Evolutionary conservation across 2,797 vertebrate genomes (phyloP), one percentile per base, ranked within the genome.

Genomic region (Lepidocolaptes lacrymiger): DNA sequence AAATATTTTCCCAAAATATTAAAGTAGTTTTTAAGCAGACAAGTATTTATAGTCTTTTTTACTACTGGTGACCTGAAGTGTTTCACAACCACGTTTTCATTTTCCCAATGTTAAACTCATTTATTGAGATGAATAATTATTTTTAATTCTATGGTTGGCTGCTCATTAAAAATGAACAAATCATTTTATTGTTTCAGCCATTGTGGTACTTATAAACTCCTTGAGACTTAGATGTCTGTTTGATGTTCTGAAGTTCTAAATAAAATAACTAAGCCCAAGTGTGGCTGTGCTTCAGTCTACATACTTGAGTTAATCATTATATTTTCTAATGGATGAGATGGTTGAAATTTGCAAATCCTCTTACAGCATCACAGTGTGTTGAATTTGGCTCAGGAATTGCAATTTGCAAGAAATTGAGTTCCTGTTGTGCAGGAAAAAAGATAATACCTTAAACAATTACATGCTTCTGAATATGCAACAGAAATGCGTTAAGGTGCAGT

Each of bases 301-400:
- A 43, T 56, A n/a, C 51, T 74, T 22, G 37, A 78, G 73, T 41
- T 48, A 66, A 66, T 89, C 36, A 36, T 80, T 72, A 46, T 46
- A 59, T 75, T 94, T 95, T 84, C 52, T 78, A 73, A 59, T 84
- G 52, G 52, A 77, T 43, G 67, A 87, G 78, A 71, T 54, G 12
- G 58, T 86, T 90, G 73, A 88, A 96, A 90, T 46, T 69, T 94
- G 69, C 46, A 90, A 85, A 94, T 90, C 66, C 58, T 93, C 36
- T 91, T 88, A 86, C 7, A 88, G 52, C 74, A 84, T 88, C 76
- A 34, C 69, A 55, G 73, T 2, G 0, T 72, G 76, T 88, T 86
- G 82, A 58, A 85, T 83, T 93, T 85, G 58, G 62, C 88, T 88
- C 58, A 59, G 88, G 66, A 91, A 81, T 21, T 90, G 62, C 66